These are phyloP conservation scores for Melanotaenia duboulayi DNA, from an alignment of 2,113 vertebrate species.

Conservation along the genomic window DNA sequence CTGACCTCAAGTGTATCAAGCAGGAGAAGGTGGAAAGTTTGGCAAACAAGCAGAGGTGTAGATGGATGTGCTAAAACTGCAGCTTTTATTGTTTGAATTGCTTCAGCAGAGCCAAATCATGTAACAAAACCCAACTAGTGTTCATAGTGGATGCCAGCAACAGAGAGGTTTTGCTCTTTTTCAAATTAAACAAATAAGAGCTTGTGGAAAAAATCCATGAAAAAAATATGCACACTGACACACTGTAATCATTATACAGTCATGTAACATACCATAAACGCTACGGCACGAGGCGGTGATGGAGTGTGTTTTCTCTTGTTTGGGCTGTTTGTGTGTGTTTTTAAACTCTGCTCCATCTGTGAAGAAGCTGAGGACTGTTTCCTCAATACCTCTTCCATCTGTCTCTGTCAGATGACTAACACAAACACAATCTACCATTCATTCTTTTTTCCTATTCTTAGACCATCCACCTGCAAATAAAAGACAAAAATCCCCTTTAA, in stretches of 20 bases:
- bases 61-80: slow-evolving; percentile 33
- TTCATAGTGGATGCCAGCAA: slow-evolving; percentile 16
- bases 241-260: slow-evolving; percentile 74
- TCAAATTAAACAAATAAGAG: slow-evolving; percentile 68
- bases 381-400: slow-evolving; percentile 42
- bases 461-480: slow-evolving; percentile 12
- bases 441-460: not conserved
- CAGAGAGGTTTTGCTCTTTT: slow-evolving; percentile 18
- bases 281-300: slow-evolving; percentile 54
- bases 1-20: slow-evolving; percentile 42
- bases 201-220: slow-evolving; percentile 56
- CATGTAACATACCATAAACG: slow-evolving; percentile 74
- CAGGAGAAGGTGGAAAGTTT: slow-evolving; percentile 35
- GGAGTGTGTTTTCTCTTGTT: slow-evolving; percentile 67
- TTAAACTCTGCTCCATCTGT: slow-evolving; percentile 52
- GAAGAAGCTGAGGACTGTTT: slow-evolving; percentile 42
- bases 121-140: slow-evolving; percentile 22
- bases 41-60: slow-evolving; percentile 41
- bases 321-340: slow-evolving; percentile 55
- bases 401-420: slow-evolving; percentile 29
- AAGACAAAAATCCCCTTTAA: slow-evolving; percentile 33
- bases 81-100: slow-evolving; percentile 30
- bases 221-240: slow-evolving; percentile 61
- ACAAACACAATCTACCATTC: slow-evolving; percentile 26
- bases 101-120: slow-evolving; percentile 28